Evolutionary conservation across 2,888 invertebrate genomes (phyloP), one percentile per base, ranked within the genome.

Genomic region (Apamea sordens): DNA sequence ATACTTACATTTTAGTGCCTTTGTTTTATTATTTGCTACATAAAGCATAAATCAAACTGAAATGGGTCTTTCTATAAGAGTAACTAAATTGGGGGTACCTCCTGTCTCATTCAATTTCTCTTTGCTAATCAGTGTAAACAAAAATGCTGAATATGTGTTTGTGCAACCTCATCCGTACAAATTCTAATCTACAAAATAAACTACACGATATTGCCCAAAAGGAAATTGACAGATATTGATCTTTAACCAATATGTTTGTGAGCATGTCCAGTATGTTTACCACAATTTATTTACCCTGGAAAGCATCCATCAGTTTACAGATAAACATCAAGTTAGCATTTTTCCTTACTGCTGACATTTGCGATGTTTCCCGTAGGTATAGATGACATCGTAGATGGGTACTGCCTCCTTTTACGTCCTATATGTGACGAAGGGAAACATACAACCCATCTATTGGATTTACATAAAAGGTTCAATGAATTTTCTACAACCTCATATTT

Each of bases 401-500:
- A 56, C 80, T 36, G 13, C 13, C 64, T 86, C 77, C 80, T 80
- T 84, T 76, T 82, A 84, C 82, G 78, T 84, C 77, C 36, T 76
- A n/a, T 53, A 78, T 72, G 77, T 86, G 88, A 89, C 82, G 74
- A 77, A 80, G 87, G 87, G 87, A 91, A 85, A 89, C 90, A 89
- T 90, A 82, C 82, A 88, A 84, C 79, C 88, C 88, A 89, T 91
- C 90, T 90, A 92, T 92, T 89, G 89, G 87, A 93, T 93, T 93
- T 92, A 91, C 93, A 93, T 93, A 93, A 92, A 93, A 90, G 90
- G 87, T 86, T 89, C 82, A 85, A 88, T 83, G 90, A 86, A 84
- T 90, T 86, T 82, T 71, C 82, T 73, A 77, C 75, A 76, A 70
- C 78, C 77, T 85, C 79, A 83, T 85, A 90, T 92, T 47, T 90